Base-by-base conservation (phyloP, 2,113 vertebrate genomes). In the Grus americana region DNA sequence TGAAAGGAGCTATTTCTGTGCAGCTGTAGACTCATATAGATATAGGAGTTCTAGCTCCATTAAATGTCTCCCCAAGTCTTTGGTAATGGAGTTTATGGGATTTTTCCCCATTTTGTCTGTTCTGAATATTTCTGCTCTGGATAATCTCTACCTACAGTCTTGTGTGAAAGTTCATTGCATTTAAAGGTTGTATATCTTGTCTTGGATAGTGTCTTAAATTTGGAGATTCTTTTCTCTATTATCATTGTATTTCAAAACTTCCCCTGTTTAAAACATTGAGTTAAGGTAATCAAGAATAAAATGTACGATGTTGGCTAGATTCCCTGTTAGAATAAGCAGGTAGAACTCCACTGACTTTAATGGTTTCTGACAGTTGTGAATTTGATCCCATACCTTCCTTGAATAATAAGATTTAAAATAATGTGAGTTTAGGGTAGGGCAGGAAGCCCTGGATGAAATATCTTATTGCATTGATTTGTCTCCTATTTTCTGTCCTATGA, bases 401-500 rank as follows among this genome's bases (percentile, higher is more conserved):
- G 79, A 94, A 97, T 95, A 97, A 97, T 96, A 95, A 95, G 82
- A 80, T 96, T 97, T 93, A 79, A 97, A 98, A 92, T 89, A 96
- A 78, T 94, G 72, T 62, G 74, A 96, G 83, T 95, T 90, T 82
- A 87, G 75, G 93, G 57, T 72, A 92, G 62, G 47, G 38, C 73
- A 97, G 90, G 95, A 97, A 96, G 94, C 76, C 61, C 86, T 95
- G 75, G 92, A 93, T 97, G 94, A 97, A 97, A 97, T 97, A 97
- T 74, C 82, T 95, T 91, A 88, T 93, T 97, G 97, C 86, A 95
- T 93, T 95, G 96, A 95, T 95, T 97, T 90, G 92, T 97, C 85
- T 90, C 94, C 82, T 95, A 90, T 91, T 95, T 96, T 95, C 58
- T 91, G 66, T 95, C 97, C 89, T 82, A 3, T 70, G 93, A 97